Percentiles rank a stretch among this genome's conserved stretches.
Conservation (phyloP, 2,888 invertebrate species). For the Spisula subtruncata region DNA sequence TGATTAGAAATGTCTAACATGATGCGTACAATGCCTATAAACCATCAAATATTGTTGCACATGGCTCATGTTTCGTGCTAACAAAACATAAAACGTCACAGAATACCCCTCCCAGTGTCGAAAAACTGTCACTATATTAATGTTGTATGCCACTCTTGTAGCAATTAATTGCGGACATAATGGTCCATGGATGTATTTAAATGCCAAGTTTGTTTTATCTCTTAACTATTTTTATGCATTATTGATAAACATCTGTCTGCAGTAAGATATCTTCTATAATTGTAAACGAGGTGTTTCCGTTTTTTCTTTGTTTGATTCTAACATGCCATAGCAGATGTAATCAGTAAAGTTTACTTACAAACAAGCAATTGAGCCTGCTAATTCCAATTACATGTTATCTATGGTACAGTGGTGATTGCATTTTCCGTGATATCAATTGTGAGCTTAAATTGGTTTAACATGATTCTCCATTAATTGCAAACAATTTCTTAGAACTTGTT, state of each 20-base stretch:
- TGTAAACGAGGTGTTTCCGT: neutral
- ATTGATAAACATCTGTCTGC: constrained; percentile 23
- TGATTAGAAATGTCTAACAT: no score
- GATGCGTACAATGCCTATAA: no score
- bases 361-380: neutral
- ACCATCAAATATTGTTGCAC: no score
- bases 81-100: no score
- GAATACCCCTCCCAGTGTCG: no score
- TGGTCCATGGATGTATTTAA: neutral
- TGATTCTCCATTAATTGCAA: no score
- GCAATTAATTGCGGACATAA: neutral
- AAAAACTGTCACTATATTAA: neutral
- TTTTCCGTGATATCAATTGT: neutral
- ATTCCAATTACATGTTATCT: neutral
- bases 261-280: neutral
- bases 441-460: no score
- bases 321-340: neutral
- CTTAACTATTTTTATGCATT: neutral
- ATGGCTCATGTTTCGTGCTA: no score
- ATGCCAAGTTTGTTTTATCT: constrained; percentile 4
- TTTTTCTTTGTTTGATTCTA: neutral
- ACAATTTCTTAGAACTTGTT: no score
- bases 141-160: neutral
- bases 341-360: neutral
- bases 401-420: neutral